Evolutionary conservation across 2,797 vertebrate species (phyloP).

Genomic region (Lemur catta): DNA sequence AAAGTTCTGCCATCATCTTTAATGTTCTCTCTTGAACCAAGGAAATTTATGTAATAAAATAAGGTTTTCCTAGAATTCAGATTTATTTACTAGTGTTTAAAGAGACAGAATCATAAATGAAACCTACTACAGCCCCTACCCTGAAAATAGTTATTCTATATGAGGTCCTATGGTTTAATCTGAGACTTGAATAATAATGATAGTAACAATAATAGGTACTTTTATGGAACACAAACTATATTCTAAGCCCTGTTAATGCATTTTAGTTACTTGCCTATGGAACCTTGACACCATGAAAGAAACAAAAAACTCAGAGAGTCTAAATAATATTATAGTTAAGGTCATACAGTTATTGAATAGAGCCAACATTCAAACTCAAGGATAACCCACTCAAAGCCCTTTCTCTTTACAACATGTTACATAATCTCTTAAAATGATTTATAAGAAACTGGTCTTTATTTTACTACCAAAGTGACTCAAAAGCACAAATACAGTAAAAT

Average conservation of each 20-base stretch:
- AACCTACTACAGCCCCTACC: background rate
- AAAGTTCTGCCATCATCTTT: conserved; percentile 11
- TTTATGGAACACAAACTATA: background rate
- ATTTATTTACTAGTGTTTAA: conserved; percentile 64
- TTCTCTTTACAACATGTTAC: background rate
- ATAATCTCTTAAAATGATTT: conserved; percentile 3
- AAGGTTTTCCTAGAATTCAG: conserved; percentile 40
- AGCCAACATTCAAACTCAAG: background rate
- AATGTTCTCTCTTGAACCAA: background rate
- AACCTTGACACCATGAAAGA: background rate
- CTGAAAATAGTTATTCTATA: background rate
- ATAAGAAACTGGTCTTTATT: background rate
- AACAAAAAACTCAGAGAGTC: background rate
- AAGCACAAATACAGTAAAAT: background rate
- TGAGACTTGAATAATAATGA: background rate
- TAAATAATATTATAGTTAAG: background rate
- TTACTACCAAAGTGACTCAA: background rate
- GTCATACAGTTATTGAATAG: background rate
- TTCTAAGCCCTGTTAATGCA: background rate
- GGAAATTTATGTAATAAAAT: conserved; percentile 43
- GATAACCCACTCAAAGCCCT: background rate
- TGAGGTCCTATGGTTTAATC: background rate
- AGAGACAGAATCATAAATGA: conserved; percentile 43
- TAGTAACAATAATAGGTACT: background rate
- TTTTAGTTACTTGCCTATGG: background rate